These are phyloP conservation scores for Mormyrus iriodes DNA, from an alignment of 2,113 vertebrate species.

Conservation along the genomic window DNA sequence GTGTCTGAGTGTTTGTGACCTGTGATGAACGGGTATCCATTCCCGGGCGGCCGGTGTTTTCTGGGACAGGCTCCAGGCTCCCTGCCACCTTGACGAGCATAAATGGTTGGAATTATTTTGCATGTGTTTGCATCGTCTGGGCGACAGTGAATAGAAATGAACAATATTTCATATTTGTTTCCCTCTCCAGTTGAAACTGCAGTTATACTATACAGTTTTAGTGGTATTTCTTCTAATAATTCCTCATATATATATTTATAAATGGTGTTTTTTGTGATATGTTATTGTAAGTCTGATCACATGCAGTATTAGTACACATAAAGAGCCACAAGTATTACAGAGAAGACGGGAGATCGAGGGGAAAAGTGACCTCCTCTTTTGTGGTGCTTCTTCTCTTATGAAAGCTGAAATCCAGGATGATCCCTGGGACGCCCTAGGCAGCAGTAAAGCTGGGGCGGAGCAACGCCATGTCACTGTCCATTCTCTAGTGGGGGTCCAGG, in stretches of 20 bases:
- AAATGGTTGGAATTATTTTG: not conserved
- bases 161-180: not conserved
- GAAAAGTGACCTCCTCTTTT: not conserved
- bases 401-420: slow-evolving; percentile 57
- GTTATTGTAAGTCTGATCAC: not conserved
- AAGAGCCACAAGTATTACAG: not conserved
- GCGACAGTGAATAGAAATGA: not conserved
- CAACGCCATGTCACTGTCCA: slow-evolving; percentile 38
- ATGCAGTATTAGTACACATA: not conserved
- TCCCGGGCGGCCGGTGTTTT: not conserved
- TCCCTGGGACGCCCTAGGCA: slow-evolving; percentile 57
- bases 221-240: not conserved
- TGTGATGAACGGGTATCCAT: not conserved
- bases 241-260: not conserved
- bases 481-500: slow-evolving; percentile 46
- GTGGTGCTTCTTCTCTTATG: slow-evolving; percentile 29
- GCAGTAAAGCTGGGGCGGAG: slow-evolving; percentile 57
- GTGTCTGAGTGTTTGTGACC: not conserved
- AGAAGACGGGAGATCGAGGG: not conserved
- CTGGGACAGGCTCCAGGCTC: not conserved
- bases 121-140: not conserved
- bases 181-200: not conserved
- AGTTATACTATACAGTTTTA: not conserved
- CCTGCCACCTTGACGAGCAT: not conserved
- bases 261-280: not conserved